Percentiles rank a stretch among this genome's conserved stretches.
Conservation (phyloP, 2,888 invertebrate genomes). For the Halocaridina rubra region DNA sequence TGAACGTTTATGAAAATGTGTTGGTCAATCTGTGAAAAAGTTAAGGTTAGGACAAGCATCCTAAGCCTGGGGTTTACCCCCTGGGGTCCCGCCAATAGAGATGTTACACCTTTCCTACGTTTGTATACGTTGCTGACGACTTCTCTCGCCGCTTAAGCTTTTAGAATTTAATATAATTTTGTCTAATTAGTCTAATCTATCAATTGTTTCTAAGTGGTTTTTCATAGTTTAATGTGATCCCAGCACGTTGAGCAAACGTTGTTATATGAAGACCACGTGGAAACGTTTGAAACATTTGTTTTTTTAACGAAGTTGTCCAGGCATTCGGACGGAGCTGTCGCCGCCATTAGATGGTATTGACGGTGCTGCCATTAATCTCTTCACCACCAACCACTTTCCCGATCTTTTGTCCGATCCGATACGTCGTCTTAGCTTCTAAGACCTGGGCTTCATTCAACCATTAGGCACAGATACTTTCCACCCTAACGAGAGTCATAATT, state of each 20-base stretch:
- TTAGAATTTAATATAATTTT: no score
- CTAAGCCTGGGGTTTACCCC: not conserved
- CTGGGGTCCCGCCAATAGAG: slow-evolving; percentile 38
- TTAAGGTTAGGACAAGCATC: slow-evolving; percentile 35
- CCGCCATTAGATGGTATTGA: slow-evolving; percentile 59
- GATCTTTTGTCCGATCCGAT: slow-evolving; percentile 58
- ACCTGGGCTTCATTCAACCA: slow-evolving; percentile 50
- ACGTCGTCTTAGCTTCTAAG: slow-evolving; percentile 52
- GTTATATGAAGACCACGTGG: no score
- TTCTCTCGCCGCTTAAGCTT: not conserved
- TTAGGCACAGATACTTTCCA: slow-evolving; percentile 46
- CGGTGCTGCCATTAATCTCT: slow-evolving; percentile 56
- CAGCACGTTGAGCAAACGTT: no score
- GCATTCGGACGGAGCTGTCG: slow-evolving; percentile 47
- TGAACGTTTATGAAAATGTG: slow-evolving; percentile 56
- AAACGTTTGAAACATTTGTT: no score
- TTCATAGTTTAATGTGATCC: no score
- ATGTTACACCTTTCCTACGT: slow-evolving; percentile 39
- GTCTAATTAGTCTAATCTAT: no score
- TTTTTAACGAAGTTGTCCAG: not conserved
- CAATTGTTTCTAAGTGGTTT: no score
- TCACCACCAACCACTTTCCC: slow-evolving; percentile 58
- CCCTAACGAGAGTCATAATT: slow-evolving; percentile 34
- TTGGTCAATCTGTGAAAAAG: slow-evolving; percentile 37
- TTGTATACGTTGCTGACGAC: not conserved